Evolutionary conservation across 2,113 vertebrate species (phyloP), one percentile per base, ranked within the genome.

Genomic region (Chionodraco myersi): DNA sequence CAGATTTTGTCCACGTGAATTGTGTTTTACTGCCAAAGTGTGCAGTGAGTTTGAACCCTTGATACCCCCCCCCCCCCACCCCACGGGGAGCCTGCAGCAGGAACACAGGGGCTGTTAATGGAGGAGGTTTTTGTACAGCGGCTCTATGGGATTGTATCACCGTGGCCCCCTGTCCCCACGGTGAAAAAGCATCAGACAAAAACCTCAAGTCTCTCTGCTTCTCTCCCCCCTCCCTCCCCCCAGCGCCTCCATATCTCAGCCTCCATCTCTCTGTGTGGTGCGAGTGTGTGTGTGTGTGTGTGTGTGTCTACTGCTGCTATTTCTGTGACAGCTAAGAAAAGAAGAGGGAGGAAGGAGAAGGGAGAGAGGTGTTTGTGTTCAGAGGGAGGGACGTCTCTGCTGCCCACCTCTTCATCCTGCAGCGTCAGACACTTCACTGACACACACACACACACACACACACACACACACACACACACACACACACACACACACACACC

Each of bases 121-220:
- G 34, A 81, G 79, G 0, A 90, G 93, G 96, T 97, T 98, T 98
- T 97, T 98, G 97, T 98, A 97, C 97, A 91, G 94, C 89, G 75
- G 21, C 85, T 90, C 85, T 85, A 87, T 94, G 21, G 77, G 53
- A 85, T 80, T 96, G 92, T 94, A 97, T 95, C 97, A 98, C 92
- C 36, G 97, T 98, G 97, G 71, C 58, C 60, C 94, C 86, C 92
- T 95, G 96, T 95, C 94, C 96, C 95, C 97, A 98, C 97, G 86
- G 92, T 88, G 94, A 88, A 95, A 96, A 88, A 95, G 5, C 75
- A 85, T 95, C 85, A 41, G 91, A 97, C 97, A 98, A 97, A 97
- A 98, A 97, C 92, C 75, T 75, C 14, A 11, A 11, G 47, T 14
- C n/a, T 86, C 16, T 81, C 73, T 52, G 26, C 41, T 57, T 67